Conservation (phyloP, 2,888 invertebrate species). For the Sarcophaga subvicina region DNA sequence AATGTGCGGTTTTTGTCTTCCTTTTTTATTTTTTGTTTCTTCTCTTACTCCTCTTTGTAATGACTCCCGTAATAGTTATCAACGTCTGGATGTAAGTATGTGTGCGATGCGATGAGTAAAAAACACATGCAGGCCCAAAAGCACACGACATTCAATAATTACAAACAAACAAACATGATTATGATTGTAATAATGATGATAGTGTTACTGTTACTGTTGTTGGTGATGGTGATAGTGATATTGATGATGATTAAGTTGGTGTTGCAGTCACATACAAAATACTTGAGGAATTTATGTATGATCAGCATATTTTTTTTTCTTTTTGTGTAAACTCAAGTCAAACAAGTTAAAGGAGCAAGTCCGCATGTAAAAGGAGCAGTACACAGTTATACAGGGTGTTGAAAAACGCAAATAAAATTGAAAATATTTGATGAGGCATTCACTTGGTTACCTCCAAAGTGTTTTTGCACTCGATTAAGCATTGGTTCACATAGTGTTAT, state of each 20-base stretch:
- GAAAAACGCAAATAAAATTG: not conserved
- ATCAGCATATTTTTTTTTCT: slow-evolving; percentile 45
- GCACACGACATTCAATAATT: slow-evolving; percentile 55
- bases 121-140: slow-evolving; percentile 33
- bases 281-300: slow-evolving; percentile 55
- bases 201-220: not conserved
- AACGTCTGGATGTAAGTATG: not conserved
- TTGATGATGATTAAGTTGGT: slow-evolving; percentile 47
- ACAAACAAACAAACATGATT: not conserved
- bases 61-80: not conserved
- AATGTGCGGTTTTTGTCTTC: slow-evolving; percentile 27
- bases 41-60: slow-evolving; percentile 14
- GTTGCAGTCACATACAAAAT: not conserved
- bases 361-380: not conserved
- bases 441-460: no score
- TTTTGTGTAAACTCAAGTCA: slow-evolving; percentile 28
- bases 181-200: slow-evolving; percentile 14
- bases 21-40: slow-evolving; percentile 6
- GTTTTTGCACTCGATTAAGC: no score
- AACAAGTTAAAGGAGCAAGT: not conserved
- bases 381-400: not conserved
- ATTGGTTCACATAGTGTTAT: no score
- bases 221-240: slow-evolving; percentile 23
- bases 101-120: not conserved
- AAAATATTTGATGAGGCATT: no score